phyloP scores from a whole-genome alignment of 2,797 vertebrate species.

The Zalophus californianus region DNA sequence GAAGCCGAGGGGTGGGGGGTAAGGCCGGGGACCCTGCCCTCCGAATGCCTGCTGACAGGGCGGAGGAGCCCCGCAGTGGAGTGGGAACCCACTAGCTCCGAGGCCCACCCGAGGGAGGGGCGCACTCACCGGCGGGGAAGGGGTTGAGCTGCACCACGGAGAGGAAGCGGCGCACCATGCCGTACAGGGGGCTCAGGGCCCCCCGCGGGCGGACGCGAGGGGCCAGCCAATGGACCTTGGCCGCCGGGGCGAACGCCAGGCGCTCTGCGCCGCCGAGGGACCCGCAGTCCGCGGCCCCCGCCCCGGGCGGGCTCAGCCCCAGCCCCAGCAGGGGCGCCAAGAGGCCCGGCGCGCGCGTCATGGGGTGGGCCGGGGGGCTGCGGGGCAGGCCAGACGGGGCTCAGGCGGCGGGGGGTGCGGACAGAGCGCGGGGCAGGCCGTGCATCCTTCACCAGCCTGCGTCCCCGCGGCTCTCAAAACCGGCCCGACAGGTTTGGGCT shows the following conservation, averaged over 20 bases:
- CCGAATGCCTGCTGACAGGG: neutral
- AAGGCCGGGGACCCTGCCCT: neutral
- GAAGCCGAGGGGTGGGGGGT: neutral
- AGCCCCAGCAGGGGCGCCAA: constrained; percentile 57
- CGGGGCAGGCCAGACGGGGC: neutral
- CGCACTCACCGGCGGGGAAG: constrained; percentile 88
- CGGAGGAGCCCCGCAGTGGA: neutral
- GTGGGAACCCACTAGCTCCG: neutral
- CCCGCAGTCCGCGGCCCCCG: constrained; percentile 70
- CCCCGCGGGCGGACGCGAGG: constrained; percentile 76
- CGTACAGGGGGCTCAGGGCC: constrained; percentile 85
- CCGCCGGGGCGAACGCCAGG: constrained; percentile 82
- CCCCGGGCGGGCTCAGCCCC: neutral
- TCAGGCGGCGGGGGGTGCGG: neutral
- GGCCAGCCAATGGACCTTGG: constrained; percentile 80
- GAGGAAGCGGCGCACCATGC: constrained; percentile 85
- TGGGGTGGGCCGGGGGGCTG: neutral
- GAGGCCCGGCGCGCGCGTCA: neutral
- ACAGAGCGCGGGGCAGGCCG: neutral
- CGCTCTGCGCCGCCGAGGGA: rapidly evolving
- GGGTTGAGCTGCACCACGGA: constrained; percentile 88
- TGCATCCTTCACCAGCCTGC: constrained; percentile 74
- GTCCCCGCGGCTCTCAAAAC: constrained; percentile 80
- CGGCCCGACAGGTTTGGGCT: constrained; percentile 85
- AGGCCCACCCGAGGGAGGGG: neutral